phyloP scores from a whole-genome alignment of 2,888 invertebrate genomes.

The Rhimphoctona megacephalus region DNA sequence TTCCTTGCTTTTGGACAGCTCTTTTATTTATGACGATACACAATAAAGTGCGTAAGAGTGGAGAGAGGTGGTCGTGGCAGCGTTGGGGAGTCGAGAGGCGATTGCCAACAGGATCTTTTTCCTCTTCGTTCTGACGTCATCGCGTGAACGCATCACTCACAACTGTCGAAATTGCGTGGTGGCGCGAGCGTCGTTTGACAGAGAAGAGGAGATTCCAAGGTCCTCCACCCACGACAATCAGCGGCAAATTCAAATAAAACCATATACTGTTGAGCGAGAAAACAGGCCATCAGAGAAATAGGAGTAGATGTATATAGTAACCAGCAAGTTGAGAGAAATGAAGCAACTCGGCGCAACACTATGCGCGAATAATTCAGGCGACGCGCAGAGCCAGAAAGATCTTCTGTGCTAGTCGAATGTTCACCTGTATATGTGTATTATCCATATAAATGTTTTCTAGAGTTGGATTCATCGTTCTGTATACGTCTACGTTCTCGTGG shows the following conservation, averaged over 20 bases:
- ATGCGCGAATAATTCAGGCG: constrained; percentile 23
- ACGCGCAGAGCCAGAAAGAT: constrained; percentile 15
- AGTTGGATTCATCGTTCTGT: background rate
- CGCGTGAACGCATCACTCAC: constrained; percentile 75
- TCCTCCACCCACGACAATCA: constrained; percentile 76
- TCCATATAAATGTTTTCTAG: background rate
- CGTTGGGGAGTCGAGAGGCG: background rate
- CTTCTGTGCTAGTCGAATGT: background rate
- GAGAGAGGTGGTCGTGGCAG: background rate
- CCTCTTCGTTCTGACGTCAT: constrained; percentile 75
- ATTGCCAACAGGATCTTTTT: constrained; percentile 72
- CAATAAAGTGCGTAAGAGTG: constrained; percentile 43
- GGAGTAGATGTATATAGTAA: constrained; percentile 20
- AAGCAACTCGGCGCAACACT: constrained; percentile 50
- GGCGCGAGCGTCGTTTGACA: constrained; percentile 68
- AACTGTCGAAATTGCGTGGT: constrained; percentile 75
- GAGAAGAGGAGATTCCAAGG: constrained; percentile 49
- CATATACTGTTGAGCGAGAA: constrained; percentile 50
- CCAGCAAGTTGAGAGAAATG: constrained; percentile 41
- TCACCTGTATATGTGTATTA: background rate
- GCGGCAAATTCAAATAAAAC: constrained; percentile 80
- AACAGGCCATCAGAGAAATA: constrained; percentile 50
- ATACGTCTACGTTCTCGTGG: background rate
- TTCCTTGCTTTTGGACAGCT: background rate
- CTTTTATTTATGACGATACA: constrained; percentile 69